A percentile compares a stretch with the other conserved stretches of the same genome.
Evolutionary conservation across 2,888 invertebrate genomes (phyloP).

Genomic region (Liodrosophila aerea): DNA sequence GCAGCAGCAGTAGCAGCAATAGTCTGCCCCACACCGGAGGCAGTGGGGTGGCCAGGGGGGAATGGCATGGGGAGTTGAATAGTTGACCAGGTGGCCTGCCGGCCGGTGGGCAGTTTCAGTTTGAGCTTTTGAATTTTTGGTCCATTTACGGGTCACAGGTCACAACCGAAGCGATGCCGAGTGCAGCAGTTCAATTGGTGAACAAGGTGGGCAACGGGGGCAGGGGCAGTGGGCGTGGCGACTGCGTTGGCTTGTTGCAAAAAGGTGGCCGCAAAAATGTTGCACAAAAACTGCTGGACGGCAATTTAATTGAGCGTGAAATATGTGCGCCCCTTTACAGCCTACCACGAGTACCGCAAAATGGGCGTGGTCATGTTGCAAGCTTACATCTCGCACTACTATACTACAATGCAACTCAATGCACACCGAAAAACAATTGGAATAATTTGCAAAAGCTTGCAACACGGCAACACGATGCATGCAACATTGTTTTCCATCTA

Average conservation of each 20-base stretch:
- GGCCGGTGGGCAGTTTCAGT: too few species aligned
- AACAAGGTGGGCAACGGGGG: neutral
- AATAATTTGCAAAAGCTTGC: too few species aligned
- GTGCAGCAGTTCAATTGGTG: neutral
- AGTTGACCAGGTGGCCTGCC: neutral
- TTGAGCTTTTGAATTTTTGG: neutral
- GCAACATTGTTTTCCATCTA: too few species aligned
- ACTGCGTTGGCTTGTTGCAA: neutral
- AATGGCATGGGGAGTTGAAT: neutral
- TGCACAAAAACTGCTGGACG: slow-evolving; percentile 52
- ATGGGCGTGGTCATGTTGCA: slow-evolving; percentile 24
- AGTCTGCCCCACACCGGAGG: neutral
- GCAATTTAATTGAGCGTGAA: slow-evolving; percentile 72
- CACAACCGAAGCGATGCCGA: neutral
- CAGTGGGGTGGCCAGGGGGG: neutral
- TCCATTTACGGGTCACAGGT: slow-evolving; percentile 6
- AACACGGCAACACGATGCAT: too few species aligned
- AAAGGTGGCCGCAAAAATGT: slow-evolving; percentile 42
- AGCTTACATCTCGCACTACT: too few species aligned
- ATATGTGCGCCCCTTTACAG: slow-evolving; percentile 43
- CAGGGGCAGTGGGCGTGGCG: neutral
- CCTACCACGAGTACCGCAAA: neutral
- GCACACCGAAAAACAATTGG: too few species aligned
- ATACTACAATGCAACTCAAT: too few species aligned
- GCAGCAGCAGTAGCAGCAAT: slow-evolving; percentile 1